A percentile compares a stretch with the other conserved stretches of the same genome.
These are phyloP conservation scores for Hipparchia sbordonii DNA, from an alignment of 2,888 invertebrate genomes.

Conservation along the genomic window DNA sequence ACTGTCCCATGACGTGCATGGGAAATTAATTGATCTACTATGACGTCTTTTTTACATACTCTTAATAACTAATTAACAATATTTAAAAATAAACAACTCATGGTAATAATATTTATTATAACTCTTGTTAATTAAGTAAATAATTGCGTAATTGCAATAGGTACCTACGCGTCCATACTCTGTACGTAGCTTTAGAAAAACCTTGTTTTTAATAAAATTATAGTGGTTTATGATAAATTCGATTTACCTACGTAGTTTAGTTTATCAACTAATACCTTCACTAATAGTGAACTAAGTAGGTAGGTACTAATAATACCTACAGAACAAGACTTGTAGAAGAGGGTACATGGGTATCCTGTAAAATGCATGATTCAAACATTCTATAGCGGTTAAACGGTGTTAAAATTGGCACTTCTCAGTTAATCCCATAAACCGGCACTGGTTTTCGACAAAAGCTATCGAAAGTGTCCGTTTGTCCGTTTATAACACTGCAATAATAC, in stretches of 20 bases:
- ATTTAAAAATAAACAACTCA: not conserved
- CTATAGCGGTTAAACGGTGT: no score
- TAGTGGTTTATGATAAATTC: no score
- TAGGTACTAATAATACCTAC: no score
- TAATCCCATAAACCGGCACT: not conserved
- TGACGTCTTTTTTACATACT: conserved; percentile 6
- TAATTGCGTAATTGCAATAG: not conserved
- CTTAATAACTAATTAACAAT: not conserved
- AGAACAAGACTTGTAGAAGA: no score
- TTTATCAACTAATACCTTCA: no score
- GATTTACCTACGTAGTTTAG: no score
- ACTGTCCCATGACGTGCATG: conserved; percentile 14
- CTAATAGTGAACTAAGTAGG: no score
- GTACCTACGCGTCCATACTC: no score
- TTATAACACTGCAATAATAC: not conserved
- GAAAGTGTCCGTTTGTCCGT: not conserved
- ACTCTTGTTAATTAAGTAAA: not conserved
- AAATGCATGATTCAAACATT: not conserved
- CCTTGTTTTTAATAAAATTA: no score
- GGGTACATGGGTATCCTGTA: no score
- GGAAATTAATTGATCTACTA: not conserved
- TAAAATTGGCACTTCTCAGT: not conserved
- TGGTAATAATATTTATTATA: not conserved
- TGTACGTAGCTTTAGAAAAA: no score
- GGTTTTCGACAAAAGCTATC: not conserved